Percentiles rank a stretch among this genome's conserved stretches.
Evolutionary conservation across 2,797 vertebrate species (phyloP).

Genomic region (Vespertilio murinus): DNA sequence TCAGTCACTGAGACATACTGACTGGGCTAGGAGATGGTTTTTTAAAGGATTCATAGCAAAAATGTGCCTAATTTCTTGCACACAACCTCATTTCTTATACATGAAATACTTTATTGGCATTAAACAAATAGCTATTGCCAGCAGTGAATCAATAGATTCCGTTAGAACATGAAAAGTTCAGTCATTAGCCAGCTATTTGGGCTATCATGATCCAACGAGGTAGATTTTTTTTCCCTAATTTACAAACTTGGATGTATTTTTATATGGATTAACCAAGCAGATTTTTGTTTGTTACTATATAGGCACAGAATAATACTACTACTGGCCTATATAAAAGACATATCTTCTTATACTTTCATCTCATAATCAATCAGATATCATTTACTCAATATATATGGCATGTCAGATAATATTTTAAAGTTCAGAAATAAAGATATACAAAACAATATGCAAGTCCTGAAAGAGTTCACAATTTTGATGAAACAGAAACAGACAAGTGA

Average conservation of each 20-base stretch:
- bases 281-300: not conserved
- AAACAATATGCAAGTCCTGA: not conserved
- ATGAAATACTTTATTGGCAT: conserved; percentile 55
- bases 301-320: not conserved
- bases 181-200: not conserved
- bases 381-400: not conserved
- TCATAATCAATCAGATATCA: conserved; percentile 11
- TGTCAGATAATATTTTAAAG: not conserved
- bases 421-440: not conserved
- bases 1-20: too few species aligned
- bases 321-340: not conserved
- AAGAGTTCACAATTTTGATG: not conserved
- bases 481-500: not conserved
- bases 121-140: conserved; percentile 44
- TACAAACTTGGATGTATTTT: not conserved
- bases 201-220: not conserved
- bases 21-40: not conserved
- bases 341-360: not conserved
- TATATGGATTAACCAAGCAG: not conserved
- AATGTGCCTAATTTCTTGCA: conserved; percentile 27
- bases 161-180: not conserved
- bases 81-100: not conserved
- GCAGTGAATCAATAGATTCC: not conserved
- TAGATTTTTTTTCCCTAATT: not conserved
- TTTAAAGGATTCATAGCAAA: conserved; percentile 16